Evolutionary conservation across 2,797 vertebrate genomes (phyloP).

Genomic region (Podargus strigoides): DNA sequence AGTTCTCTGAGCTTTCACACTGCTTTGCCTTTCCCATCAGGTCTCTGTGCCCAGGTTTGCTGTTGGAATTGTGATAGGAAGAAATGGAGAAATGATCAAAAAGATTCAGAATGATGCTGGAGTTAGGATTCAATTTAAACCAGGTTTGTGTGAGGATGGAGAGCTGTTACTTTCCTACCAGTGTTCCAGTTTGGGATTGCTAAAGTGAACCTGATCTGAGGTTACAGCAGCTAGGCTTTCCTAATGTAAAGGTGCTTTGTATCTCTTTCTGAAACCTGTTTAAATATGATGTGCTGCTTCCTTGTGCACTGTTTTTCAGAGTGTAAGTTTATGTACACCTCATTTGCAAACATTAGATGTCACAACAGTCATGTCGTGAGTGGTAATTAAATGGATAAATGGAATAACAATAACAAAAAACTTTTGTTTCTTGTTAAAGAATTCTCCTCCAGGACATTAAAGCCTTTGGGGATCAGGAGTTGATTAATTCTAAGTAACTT

Average conservation of each 20-base stretch:
- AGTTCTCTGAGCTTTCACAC: conserved; percentile 43
- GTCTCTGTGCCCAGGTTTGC: conserved; percentile 95
- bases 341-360: neutral
- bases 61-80: conserved; percentile 97
- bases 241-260: neutral
- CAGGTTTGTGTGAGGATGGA: conserved; percentile 80
- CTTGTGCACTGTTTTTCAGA: conserved; percentile 19
- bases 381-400: neutral
- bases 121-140: conserved; percentile 98
- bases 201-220: neutral
- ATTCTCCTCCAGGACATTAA: conserved; percentile 36
- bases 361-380: conserved; percentile 7
- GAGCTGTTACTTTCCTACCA: neutral
- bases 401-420: neutral
- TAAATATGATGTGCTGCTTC: conserved; percentile 17
- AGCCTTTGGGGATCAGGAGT: conserved; percentile 68
- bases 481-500: conserved; percentile 60
- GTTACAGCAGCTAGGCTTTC: conserved; percentile 35
- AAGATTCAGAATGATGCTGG: conserved; percentile 98
- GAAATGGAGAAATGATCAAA: conserved; percentile 98
- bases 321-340: neutral
- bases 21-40: conserved; percentile 73
- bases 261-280: conserved; percentile 29
- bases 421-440: neutral
- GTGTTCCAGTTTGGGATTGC: neutral